phyloP scores from a whole-genome alignment of 2,113 vertebrate species.

The Neomonachus schauinslandi region DNA sequence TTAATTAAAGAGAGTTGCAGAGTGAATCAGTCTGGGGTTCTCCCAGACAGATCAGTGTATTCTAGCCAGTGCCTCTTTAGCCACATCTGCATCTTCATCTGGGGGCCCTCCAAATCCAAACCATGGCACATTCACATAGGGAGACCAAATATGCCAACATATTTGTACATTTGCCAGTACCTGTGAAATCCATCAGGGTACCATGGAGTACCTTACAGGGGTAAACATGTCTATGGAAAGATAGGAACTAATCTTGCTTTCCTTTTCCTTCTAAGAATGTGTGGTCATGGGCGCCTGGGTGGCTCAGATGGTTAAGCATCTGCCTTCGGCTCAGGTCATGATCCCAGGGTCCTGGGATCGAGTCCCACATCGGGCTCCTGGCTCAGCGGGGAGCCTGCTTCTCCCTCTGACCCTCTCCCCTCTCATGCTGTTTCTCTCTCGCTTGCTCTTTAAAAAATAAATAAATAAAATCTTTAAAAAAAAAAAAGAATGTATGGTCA shows the following conservation, averaged over 20 bases:
- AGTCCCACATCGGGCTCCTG: too few relatives aligned
- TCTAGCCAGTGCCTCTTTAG: neutral
- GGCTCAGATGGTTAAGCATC: too few relatives aligned
- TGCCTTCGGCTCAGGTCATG: too few relatives aligned
- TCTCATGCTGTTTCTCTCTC: too few relatives aligned
- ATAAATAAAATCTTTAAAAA: too few relatives aligned
- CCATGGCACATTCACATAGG: too few relatives aligned
- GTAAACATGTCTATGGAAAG: neutral
- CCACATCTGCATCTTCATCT: neutral
- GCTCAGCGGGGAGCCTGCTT: too few relatives aligned
- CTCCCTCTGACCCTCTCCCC: too few relatives aligned
- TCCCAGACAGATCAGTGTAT: neutral
- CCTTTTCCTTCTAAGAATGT: neutral
- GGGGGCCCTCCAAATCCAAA: neutral
- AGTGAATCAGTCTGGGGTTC: neutral
- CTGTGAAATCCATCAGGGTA: neutral
- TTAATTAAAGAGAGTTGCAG: neutral
- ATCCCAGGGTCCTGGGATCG: too few relatives aligned
- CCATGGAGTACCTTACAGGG: neutral
- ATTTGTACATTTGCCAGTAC: neutral
- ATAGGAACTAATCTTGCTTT: neutral
- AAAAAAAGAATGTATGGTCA: neutral
- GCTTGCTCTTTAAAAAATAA: too few relatives aligned
- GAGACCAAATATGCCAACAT: neutral
- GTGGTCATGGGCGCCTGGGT: neutral